These are phyloP conservation scores for Desmodus rotundus DNA, from an alignment of 2,113 vertebrate genomes.

Conservation along the genomic window DNA sequence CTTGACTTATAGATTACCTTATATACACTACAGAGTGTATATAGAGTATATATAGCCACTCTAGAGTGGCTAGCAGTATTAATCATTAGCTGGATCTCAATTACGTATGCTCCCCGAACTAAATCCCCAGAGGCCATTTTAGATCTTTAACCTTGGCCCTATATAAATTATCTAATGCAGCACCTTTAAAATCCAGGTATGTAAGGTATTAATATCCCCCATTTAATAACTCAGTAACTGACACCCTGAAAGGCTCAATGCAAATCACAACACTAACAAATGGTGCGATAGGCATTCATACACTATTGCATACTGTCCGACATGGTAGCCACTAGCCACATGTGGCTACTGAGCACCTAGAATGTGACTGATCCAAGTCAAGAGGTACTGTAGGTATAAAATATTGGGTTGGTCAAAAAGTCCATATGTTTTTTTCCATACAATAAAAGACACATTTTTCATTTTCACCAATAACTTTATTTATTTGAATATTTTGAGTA, in stretches of 20 bases:
- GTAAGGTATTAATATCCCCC: not conserved
- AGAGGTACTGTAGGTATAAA: not conserved
- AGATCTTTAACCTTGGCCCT: not conserved
- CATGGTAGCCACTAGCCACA: not conserved
- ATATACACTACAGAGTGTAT: not conserved
- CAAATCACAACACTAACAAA: not conserved
- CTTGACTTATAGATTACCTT: not conserved
- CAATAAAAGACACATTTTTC: too few relatives aligned
- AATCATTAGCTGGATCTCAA: slow-evolving; percentile 15
- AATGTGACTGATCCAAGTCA: not conserved
- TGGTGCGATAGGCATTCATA: not conserved
- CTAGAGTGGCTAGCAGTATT: not conserved
- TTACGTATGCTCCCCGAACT: not conserved
- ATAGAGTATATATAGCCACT: not conserved
- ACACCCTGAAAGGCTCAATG: not conserved
- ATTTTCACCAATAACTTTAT: too few relatives aligned
- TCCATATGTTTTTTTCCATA: too few relatives aligned
- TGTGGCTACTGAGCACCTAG: not conserved
- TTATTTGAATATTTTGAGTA: too few relatives aligned
- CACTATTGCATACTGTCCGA: not conserved
- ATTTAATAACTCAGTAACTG: not conserved
- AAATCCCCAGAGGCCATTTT: not conserved
- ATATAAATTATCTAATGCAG: not conserved
- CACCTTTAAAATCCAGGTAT: not conserved
- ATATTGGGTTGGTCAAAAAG: not conserved